Base-by-base conservation (phyloP, 2,797 vertebrate genomes). In the Myotis planiceps region DNA sequence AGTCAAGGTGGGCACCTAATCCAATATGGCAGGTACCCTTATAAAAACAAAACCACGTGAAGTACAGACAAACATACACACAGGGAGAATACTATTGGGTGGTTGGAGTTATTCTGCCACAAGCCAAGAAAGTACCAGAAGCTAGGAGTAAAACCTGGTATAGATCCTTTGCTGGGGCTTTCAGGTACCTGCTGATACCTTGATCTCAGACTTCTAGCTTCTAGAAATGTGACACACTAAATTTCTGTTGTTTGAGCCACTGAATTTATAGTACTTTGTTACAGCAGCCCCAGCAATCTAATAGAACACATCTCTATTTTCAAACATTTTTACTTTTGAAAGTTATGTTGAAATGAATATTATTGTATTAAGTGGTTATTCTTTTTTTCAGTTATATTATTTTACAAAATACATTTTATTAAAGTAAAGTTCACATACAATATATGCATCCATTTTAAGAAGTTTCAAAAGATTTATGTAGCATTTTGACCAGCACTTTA, bases 321-420 rank as follows among this genome's bases (percentile, higher is more conserved):
- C 32, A 37, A 32, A 55, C 27, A 21, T n/a, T 51, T 80, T 86
- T 69, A 42, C 34, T 65, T 85, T 92, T 85, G 81, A 42, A 85
- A 81, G 55, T 72, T 32, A 51, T 55, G 6, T 27, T 88, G 51
- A 34, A 32, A 23, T 74, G 53, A 96, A 53, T 72, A 39, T 72
- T 75, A 60, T 32, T 90, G 27, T 81, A 60, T 16, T 72, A 45
- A 92, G 47, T 27, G 14, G 29, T 19, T 32, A 51, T 69, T 88
- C 55, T 71, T n/a, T 13, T 45, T 5, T 91, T 27, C 66, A 82
- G 49, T 49, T 91, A 86, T 6, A 81, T 71, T 86, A 74, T 76
- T 90, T 66, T 76, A 78, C 21, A 51, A 95, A 94, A 58, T 83
- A 71, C 45, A 71, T 14, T 78, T 69, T 45, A 71, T 69, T n/a